Evolutionary conservation across 2,797 vertebrate species (phyloP).

Genomic region (Phoebastria nigripes): DNA sequence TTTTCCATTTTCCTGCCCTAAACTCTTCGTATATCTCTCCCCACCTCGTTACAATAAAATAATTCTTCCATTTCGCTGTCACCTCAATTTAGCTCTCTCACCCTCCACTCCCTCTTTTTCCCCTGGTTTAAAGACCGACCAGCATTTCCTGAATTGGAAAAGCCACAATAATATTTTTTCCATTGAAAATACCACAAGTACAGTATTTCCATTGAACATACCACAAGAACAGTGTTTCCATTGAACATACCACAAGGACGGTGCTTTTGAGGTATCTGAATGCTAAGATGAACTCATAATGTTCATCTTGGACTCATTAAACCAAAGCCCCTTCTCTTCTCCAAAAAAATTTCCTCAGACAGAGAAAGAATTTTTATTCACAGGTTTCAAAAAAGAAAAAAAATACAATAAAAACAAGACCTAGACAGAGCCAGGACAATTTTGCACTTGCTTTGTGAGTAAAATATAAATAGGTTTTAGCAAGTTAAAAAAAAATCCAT

Average conservation of each 20-base stretch:
- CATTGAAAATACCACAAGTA: conserved; percentile 76
- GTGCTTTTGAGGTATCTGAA: conserved; percentile 76
- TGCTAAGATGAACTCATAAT: conserved; percentile 73
- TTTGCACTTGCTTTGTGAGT: conserved; percentile 79
- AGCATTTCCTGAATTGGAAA: conserved; percentile 73
- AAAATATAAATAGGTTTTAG: conserved; percentile 79
- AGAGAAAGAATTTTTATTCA: conserved; percentile 75
- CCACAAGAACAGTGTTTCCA: conserved; percentile 78
- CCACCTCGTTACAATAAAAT: conserved; percentile 57
- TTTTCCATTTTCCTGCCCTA: conserved; percentile 53
- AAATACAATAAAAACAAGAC: conserved; percentile 76
- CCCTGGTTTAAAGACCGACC: conserved; percentile 62
- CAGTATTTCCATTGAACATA: conserved; percentile 79
- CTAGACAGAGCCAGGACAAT: conserved; percentile 69
- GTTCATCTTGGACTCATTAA: conserved; percentile 79
- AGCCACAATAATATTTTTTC: conserved; percentile 75
- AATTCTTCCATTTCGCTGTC: conserved; percentile 44
- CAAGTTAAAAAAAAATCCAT: conserved; percentile 69
- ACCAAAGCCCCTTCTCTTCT: conserved; percentile 58
- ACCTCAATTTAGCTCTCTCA: conserved; percentile 60
- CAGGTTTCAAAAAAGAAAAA: conserved; percentile 28
- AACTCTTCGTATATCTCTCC: conserved; percentile 50
- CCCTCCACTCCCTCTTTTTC: conserved; percentile 57
- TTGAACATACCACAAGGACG: conserved; percentile 69
- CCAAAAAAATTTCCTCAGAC: conserved; percentile 46